These are phyloP conservation scores for Lamellibrachia satsuma DNA, from an alignment of 2,888 invertebrate species.

Conservation along the genomic window DNA sequence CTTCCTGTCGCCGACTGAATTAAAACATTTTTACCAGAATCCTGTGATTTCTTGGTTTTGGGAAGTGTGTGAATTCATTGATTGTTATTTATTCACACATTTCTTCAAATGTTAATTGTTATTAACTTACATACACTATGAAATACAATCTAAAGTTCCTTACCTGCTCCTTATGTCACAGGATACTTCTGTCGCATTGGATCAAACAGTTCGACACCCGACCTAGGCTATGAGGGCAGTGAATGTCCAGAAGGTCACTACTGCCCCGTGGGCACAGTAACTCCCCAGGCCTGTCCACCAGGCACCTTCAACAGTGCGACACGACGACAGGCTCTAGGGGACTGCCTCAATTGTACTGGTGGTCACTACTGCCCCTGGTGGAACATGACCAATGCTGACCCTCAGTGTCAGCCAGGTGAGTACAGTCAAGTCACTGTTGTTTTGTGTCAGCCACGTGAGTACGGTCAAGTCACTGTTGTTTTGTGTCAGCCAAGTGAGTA, in stretches of 20 bases:
- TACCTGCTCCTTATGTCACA: slow-evolving; percentile 34
- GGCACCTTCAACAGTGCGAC: slow-evolving; percentile 41
- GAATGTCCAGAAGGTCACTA: slow-evolving; percentile 58
- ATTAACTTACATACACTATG: not conserved
- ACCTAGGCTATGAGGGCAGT: slow-evolving; percentile 49
- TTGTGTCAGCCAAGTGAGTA: no score
- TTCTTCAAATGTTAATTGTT: not conserved
- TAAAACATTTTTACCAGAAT: not conserved
- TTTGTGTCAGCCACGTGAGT: slow-evolving; percentile 52
- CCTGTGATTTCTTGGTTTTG: not conserved
- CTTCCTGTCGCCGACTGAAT: not conserved
- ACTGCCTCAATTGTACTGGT: slow-evolving; percentile 57
- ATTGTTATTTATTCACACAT: not conserved
- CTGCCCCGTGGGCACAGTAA: slow-evolving; percentile 53
- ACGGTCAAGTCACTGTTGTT: no score
- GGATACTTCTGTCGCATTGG: slow-evolving; percentile 57
- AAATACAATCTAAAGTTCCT: not conserved
- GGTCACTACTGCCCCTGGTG: slow-evolving; percentile 59
- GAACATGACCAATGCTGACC: slow-evolving; percentile 53
- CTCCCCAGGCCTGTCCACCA: slow-evolving; percentile 49
- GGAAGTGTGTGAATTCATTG: no score
- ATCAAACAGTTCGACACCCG: slow-evolving; percentile 50
- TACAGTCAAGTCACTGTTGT: not conserved
- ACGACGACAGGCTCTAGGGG: slow-evolving; percentile 42
- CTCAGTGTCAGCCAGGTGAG: slow-evolving; percentile 27